Evolutionary conservation across 2,888 invertebrate genomes (phyloP).

Genomic region (Metalampra italica): DNA sequence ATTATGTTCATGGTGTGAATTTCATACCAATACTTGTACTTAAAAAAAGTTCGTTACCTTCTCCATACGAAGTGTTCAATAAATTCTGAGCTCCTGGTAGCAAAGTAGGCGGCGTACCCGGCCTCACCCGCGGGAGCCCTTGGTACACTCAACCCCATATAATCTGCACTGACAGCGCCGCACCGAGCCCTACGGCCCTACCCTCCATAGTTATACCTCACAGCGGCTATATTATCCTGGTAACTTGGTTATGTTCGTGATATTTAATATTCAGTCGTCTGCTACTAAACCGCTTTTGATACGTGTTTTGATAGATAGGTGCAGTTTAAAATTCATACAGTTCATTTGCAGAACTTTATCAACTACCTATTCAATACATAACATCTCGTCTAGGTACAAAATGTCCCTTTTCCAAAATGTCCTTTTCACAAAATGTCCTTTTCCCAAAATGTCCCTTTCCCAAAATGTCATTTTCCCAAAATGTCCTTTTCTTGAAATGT

Average conservation of each 20-base stretch:
- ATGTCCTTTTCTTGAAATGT: too few relatives aligned
- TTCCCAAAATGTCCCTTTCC: too few relatives aligned
- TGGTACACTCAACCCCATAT: conserved; percentile 46
- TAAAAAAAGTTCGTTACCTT: too few relatives aligned
- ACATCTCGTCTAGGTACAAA: too few relatives aligned
- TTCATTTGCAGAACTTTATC: too few relatives aligned
- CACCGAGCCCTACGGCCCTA: conserved; percentile 17
- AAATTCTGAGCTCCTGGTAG: conserved; percentile 26
- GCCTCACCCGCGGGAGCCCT: conserved; percentile 50
- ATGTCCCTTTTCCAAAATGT: too few relatives aligned
- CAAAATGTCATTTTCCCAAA: too few relatives aligned
- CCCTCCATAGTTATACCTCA: conserved; percentile 9
- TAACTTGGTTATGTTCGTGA: conserved; percentile 5
- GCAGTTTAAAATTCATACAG: not conserved
- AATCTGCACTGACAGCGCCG: conserved; percentile 41
- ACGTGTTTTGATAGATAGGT: not conserved
- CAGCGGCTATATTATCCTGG: conserved; percentile 12
- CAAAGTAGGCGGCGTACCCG: conserved; percentile 25
- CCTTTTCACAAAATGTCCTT: too few relatives aligned
- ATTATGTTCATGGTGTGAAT: too few relatives aligned
- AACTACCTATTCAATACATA: too few relatives aligned
- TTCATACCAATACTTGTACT: too few relatives aligned
- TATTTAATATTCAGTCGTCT: conserved; percentile 9
- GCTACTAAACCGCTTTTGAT: not conserved
- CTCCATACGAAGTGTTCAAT: not conserved